Percentiles rank a stretch among this genome's conserved stretches.
Evolutionary conservation across 92 coral and sea anemone species (phyloP).

Genomic region (Epizoanthus scotinus): DNA sequence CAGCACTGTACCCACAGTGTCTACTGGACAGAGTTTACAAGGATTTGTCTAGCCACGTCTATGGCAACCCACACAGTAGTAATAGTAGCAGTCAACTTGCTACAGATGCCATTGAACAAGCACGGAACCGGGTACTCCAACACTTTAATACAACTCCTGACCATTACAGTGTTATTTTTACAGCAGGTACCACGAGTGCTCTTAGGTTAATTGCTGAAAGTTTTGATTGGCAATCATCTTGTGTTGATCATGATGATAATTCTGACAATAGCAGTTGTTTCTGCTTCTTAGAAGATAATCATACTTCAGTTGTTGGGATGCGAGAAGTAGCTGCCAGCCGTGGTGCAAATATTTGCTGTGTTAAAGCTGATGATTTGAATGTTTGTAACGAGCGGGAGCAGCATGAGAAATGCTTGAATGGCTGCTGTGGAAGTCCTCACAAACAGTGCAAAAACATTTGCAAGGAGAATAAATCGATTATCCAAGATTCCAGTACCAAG

Average conservation of each 20-base stretch:
- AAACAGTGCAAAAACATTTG: neutral
- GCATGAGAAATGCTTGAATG: neutral
- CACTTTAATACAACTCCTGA: conserved; percentile 82
- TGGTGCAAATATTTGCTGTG: conserved; percentile 70
- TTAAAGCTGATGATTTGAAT: conserved; percentile 28
- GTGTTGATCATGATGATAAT: neutral
- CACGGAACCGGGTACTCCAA: conserved; percentile 71
- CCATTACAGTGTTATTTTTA: conserved; percentile 81
- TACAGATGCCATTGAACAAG: conserved; percentile 73
- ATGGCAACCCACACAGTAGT: conserved; percentile 97
- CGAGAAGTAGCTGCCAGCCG: conserved; percentile 71
- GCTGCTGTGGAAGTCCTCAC: neutral
- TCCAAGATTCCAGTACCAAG: neutral
- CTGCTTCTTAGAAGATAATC: conserved; percentile 81
- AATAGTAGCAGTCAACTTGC: conserved; percentile 82
- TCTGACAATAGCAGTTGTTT: conserved; percentile 53
- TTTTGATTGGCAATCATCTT: conserved; percentile 65
- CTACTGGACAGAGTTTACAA: conserved; percentile 58
- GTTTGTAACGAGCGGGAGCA: neutral
- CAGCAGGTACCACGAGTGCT: conserved; percentile 88
- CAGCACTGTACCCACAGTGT: conserved; percentile 85
- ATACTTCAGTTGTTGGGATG: conserved; percentile 96
- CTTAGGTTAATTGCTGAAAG: conserved; percentile 79
- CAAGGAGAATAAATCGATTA: neutral
- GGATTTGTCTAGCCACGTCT: conserved; percentile 70